phyloP scores from a whole-genome alignment of 2,797 vertebrate genomes.

The Sphaeramia orbicularis region DNA sequence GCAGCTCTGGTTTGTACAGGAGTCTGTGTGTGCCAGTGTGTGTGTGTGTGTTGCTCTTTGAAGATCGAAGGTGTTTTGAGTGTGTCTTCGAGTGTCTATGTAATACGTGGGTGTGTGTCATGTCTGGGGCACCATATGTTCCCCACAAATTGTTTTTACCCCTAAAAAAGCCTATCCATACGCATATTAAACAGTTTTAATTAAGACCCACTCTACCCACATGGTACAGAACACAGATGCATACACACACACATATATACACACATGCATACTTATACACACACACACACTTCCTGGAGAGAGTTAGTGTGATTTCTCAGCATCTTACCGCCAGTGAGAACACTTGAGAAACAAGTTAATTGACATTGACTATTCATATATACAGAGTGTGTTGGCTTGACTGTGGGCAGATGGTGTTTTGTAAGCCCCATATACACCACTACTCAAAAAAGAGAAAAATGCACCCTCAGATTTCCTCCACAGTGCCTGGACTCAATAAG shows the following conservation, averaged over 20 bases:
- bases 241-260: slow-evolving; percentile 46
- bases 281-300: slow-evolving; percentile 64
- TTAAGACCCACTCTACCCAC: slow-evolving; percentile 71
- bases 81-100: slow-evolving; percentile 55
- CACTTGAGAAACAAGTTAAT: slow-evolving; percentile 81
- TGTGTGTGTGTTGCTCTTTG: slow-evolving; percentile 58
- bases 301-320: slow-evolving; percentile 72
- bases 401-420: slow-evolving; percentile 82
- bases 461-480: slow-evolving; percentile 37
- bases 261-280: slow-evolving; percentile 48
- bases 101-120: slow-evolving; percentile 66
- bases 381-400: slow-evolving; percentile 71
- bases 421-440: slow-evolving; percentile 66
- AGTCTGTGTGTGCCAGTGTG: slow-evolving; percentile 41
- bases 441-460: slow-evolving; percentile 52
- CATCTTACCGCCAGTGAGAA: slow-evolving; percentile 64
- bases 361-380: slow-evolving; percentile 81
- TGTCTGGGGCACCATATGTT: slow-evolving; percentile 86
- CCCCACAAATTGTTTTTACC: slow-evolving; percentile 83
- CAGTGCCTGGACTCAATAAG: not conserved
- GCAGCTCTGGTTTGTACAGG: slow-evolving; percentile 58
- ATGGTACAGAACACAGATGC: slow-evolving; percentile 54
- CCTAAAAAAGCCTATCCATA: slow-evolving; percentile 76
- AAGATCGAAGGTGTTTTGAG: slow-evolving; percentile 55
- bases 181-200: slow-evolving; percentile 84